Conservation (phyloP, 1,140 invertebrate species). For the Pogonus chalceus region DNA sequence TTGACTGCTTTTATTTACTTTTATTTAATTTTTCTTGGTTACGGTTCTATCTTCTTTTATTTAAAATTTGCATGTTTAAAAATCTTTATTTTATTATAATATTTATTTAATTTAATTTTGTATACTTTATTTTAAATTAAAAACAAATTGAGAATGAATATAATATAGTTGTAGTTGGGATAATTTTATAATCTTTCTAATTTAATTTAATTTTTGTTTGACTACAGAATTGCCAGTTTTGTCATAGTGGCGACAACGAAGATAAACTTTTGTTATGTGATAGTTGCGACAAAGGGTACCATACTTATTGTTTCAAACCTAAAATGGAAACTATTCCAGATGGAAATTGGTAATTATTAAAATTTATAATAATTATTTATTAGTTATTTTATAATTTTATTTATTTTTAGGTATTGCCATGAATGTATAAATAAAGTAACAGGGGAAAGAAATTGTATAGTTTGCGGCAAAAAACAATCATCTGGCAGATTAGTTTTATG, state of each 20-base stretch:
- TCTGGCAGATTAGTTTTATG: conserved; percentile 63
- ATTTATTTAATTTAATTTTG: not conserved
- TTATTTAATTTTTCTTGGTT: not conserved
- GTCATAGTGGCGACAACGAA: conserved; percentile 90
- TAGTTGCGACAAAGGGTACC: conserved; percentile 95
- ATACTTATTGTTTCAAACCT: conserved; percentile 97
- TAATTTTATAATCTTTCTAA: not conserved
- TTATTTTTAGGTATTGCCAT: conserved; percentile 69
- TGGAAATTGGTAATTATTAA: conserved; percentile 78
- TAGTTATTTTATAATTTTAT: not conserved
- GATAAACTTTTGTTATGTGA: conserved; percentile 91
- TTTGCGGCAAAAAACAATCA: conserved; percentile 68
- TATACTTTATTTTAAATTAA: too few relatives aligned
- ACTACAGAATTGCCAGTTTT: conserved; percentile 91
- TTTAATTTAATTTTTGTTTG: not conserved
- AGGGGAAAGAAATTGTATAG: conserved; percentile 75
- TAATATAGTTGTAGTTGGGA: too few relatives aligned
- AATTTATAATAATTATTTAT: conserved; percentile 4
- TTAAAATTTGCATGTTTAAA: too few relatives aligned
- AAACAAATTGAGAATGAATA: too few relatives aligned
- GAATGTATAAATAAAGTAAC: conserved; percentile 95
- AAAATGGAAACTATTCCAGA: conserved; percentile 93
- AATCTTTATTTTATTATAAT: not conserved
- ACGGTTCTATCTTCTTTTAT: not conserved
- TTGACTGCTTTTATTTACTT: conserved; percentile 1